Base-by-base conservation (phyloP, 2,888 invertebrate species). In the Pyrgus malvae region DNA sequence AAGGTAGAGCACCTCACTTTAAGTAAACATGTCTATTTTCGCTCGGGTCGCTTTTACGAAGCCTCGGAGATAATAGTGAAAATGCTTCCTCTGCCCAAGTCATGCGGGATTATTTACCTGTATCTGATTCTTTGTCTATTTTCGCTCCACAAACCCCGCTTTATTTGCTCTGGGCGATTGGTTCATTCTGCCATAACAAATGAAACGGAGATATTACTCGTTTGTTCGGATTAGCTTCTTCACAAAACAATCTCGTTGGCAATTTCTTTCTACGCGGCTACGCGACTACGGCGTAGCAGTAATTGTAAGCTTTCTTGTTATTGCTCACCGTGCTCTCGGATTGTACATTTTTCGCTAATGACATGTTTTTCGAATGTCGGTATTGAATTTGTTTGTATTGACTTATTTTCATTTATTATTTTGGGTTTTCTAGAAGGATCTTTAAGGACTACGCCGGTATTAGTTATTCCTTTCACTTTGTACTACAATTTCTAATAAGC, bases 91-190 rank as follows among this genome's bases (percentile, higher is more conserved):
- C 69, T 69, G 68, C 67, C 73, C 73, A 67, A 80, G 72, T 74
- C 79, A 76, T 77, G 78, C 79, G 77, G 78, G 74, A 78, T 81
- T 82, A 80, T 80, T 82, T 86, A 85, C 88, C 87, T 87, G 85
- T 83, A 80, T 83, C 76, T 71, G 80, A 82, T 80, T 83, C 83
- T 84, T 86, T 86, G 85, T 88, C 83, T 87, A 80, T 85, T 87
- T 78, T 81, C 83, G 85, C 83, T 84, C 69, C 80, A 84, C 80
- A 78, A 83, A 83, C 73, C 80, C 69, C 68, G 74, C 73, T 83
- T 81, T 86, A 87, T 88, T 88, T 83, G 76, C 76, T 81, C 74
- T 72, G 73, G 76, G 72, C 80, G 80, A 88, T 88, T 84, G 81
- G 78, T 77, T 85, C 80, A 80, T 78, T 83, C 76, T 76, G 66